A percentile compares a stretch with the other conserved stretches of the same genome.
phyloP scores from a whole-genome alignment of 2,888 invertebrate genomes.

The Drosophila greeni region DNA sequence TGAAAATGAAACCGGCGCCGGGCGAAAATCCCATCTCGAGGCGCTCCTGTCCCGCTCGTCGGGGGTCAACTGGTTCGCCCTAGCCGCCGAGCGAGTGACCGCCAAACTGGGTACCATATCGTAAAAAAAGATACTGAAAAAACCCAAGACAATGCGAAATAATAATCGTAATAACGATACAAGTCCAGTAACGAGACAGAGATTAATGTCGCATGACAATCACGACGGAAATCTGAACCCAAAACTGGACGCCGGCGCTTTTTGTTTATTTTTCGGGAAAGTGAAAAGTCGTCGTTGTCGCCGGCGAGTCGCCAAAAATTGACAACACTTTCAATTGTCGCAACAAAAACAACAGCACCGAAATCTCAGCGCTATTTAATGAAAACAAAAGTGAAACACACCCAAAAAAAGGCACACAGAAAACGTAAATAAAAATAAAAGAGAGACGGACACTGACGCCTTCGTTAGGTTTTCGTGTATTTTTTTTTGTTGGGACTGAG shows the following conservation, averaged over 20 bases:
- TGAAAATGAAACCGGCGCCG: conserved; percentile 40
- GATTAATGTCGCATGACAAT: conserved; percentile 71
- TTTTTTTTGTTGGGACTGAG: conserved; percentile 16
- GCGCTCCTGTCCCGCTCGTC: conserved; percentile 16
- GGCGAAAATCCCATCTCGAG: conserved; percentile 36
- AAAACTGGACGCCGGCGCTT: conserved; percentile 25
- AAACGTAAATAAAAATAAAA: conserved; percentile 15
- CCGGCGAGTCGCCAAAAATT: conserved; percentile 45
- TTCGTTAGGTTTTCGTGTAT: conserved; percentile 14
- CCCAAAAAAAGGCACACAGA: conserved; percentile 17
- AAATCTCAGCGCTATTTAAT: conserved; percentile 54
- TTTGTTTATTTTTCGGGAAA: conserved; percentile 25
- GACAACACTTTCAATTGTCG: conserved; percentile 71
- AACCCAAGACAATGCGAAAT: conserved; percentile 59
- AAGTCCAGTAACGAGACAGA: conserved; percentile 44
- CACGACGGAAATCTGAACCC: conserved; percentile 69
- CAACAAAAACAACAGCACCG: background rate
- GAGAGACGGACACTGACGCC: conserved; percentile 12
- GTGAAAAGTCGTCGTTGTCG: conserved; percentile 41
- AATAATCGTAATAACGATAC: conserved; percentile 52
- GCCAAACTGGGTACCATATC: conserved; percentile 26
- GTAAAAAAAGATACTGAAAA: conserved; percentile 14
- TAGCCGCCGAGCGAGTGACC: conserved; percentile 28
- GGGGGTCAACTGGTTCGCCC: conserved; percentile 46
- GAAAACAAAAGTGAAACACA: conserved; percentile 67